Base-by-base conservation (phyloP, 1,140 invertebrate genomes). In the Procambarus virginalis region DNA sequence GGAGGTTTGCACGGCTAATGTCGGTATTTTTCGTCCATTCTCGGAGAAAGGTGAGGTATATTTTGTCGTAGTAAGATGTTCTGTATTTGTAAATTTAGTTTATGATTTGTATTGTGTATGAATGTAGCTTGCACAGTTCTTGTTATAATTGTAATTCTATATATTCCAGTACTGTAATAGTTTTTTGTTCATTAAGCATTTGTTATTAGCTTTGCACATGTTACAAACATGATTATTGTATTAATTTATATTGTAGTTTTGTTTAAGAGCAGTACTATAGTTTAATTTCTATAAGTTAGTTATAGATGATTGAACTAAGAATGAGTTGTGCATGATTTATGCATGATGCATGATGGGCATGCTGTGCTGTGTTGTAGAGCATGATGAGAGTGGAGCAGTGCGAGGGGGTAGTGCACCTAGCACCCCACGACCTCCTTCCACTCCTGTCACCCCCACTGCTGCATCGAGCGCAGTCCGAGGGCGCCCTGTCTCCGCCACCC, bases 311-410 rank as follows among this genome's bases (percentile, higher is more conserved):
- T 68, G 14, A 73, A 20, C 14, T 73, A 22, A 73, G 22, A 64
- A 48, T 76, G 60, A 75, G 49, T 60, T 76, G 58, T 85, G 86
- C 86, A 87, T 89, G 91, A 80, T 79, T 51, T 81, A 58, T 75
- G 89, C 86, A 90, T 92, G 91, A 83, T 83, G 51, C 75, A 75
- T 83, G 79, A 87, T 70, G 55, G 86, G 85, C 85, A 77, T 84
- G 86, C 64, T 83, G 73, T 85, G 84, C 82, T 92, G 84, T 92
- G 87, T 92, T 92, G 85, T 92, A 92, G 91, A 92, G 91, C 91
- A 92, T 92, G 91, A 84, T 68, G 85, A 87, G 79, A 76, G 80
- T 68, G 84, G 46, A 48, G 79, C 79, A 55, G 80, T 58, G n/a
- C 51, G 22, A 22, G 70, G 90, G 75, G 90, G 84, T 73, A 86